Conservation (phyloP, 1,140 invertebrate species). For the Drusus annulatus region DNA sequence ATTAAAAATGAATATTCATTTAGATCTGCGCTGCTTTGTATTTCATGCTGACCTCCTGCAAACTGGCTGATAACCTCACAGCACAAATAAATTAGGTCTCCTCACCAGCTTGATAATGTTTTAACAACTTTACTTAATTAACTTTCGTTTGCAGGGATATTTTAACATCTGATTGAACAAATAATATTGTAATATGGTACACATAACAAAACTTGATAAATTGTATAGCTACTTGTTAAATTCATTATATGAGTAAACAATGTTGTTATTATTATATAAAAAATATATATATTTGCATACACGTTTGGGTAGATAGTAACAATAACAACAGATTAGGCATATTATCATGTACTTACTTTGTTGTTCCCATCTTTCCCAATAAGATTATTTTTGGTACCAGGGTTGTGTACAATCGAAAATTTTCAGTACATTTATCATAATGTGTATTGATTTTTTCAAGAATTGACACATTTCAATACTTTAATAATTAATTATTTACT, state of each 20-base stretch:
- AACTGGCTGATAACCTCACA: slow-evolving; percentile 45
- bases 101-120: slow-evolving; percentile 29
- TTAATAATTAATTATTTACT: no score
- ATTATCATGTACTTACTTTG: no score
- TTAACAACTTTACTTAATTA: no score
- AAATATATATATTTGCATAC: no score
- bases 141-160: slow-evolving; percentile 31
- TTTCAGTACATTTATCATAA: no score
- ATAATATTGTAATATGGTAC: background rate
- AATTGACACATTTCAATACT: no score
- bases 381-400: no score
- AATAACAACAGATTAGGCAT: slow-evolving; percentile 8
- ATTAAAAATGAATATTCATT: slow-evolving; percentile 12
- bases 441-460: no score
- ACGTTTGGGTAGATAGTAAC: background rate
- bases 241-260: background rate
- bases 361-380: no score
- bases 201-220: background rate
- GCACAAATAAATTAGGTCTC: slow-evolving; percentile 45
- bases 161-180: background rate
- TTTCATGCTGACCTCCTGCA: slow-evolving; percentile 47
- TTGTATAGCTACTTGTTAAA: background rate
- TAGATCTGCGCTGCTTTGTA: slow-evolving; percentile 41
- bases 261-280: no score
- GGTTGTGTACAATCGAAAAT: no score